phyloP scores from a whole-genome alignment of 2,888 invertebrate species.

The Lapara coniferarum region DNA sequence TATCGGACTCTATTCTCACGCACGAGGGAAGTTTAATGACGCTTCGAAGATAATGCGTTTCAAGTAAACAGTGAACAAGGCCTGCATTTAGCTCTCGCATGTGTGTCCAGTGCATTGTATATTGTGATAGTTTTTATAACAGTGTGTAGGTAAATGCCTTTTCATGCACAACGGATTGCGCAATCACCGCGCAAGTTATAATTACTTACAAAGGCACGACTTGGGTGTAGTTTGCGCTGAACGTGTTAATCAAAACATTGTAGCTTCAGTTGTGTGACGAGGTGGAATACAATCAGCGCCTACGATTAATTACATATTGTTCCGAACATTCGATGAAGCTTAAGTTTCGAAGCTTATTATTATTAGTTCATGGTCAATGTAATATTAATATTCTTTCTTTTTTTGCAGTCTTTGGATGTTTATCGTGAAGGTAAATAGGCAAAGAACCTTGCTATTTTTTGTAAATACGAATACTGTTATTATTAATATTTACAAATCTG shows the following conservation, averaged over 20 bases:
- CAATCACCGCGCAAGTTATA: constrained; percentile 1
- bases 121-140: constrained; percentile 24
- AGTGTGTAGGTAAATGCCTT: background rate
- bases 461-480: too few species aligned
- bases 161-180: background rate
- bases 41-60: constrained; percentile 48
- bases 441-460: too few species aligned
- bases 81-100: constrained; percentile 41
- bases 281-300: background rate
- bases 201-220: constrained; percentile 7
- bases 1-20: background rate
- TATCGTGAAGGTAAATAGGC: too few species aligned
- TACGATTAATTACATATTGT: background rate
- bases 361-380: too few species aligned
- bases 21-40: background rate
- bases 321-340: background rate
- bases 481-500: too few species aligned
- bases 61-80: constrained; percentile 40
- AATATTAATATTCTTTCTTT: too few species aligned
- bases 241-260: constrained; percentile 11
- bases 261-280: background rate
- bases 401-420: too few species aligned
- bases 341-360: background rate
- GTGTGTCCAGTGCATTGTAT: constrained; percentile 43
- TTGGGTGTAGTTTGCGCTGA: background rate